Evolutionary conservation across 2,113 vertebrate species (phyloP), one percentile per base, ranked within the genome.

Genomic region (Phycodurus eques): DNA sequence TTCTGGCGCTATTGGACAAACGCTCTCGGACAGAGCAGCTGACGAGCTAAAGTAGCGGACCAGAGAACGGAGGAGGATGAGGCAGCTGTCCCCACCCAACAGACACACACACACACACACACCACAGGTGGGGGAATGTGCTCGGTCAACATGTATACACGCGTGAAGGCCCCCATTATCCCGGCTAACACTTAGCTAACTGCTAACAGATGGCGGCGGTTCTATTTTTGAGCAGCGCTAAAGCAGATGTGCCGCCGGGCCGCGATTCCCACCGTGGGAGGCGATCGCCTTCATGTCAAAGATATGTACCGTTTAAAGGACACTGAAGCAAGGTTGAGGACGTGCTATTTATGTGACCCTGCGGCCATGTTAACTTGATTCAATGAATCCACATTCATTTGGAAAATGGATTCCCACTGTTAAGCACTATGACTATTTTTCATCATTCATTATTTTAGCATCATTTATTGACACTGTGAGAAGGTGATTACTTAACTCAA

Each of bases 41-140:
- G 79, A 85, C 60, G 46, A 27, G 56, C 39, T 61, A 67, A 75
- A 74, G 76, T 64, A 60, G 33, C 54, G n/a, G 27, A 8, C 46
- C 54, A 62, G 57, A 71, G 67, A 71, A 73, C 13, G 67, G 47
- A 65, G 64, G 51, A 51, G 72, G 44, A 51, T 22, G 72, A 22
- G 62, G 49, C 81, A 83, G 78, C 81, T 85, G 80, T 81, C 62
- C 47, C 2, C 53, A 33, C 20, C n/a, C 68, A 43, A n/a, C 49
- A 68, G 17, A 27, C 59, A 72, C 39, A 70, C 43, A 72, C 66
- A 63, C 64, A 53, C 73, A 8, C 60, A 60, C 39, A 1, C 3
- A 14, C 53, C 20, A 4, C 27, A 72, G 46, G 22, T 47, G 64
- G 64, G 31, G 78, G 82, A 86, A 86, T 86, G 82, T 64, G 73